phyloP scores from a whole-genome alignment of 2,888 invertebrate species.

The Mechanitis messenoides region DNA sequence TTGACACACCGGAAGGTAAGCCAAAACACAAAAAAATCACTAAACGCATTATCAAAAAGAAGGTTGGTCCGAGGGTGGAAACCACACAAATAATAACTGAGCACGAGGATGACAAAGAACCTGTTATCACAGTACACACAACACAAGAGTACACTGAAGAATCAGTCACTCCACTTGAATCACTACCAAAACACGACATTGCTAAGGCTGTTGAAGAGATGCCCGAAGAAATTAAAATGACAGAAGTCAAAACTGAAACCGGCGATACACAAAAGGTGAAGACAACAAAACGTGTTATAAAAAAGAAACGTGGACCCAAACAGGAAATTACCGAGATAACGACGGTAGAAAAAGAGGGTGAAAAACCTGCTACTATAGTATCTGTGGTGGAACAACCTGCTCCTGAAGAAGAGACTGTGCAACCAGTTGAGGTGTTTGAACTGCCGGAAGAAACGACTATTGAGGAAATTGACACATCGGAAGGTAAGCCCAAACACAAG shows the following conservation, averaged over 20 bases:
- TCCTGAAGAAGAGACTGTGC: slow-evolving; percentile 42
- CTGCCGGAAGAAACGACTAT: slow-evolving; percentile 34
- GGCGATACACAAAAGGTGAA: slow-evolving; percentile 19
- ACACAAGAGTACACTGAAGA: slow-evolving; percentile 29
- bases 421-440: slow-evolving; percentile 34
- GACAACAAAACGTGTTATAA: slow-evolving; percentile 13
- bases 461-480: slow-evolving; percentile 33
- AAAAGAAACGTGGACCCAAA: slow-evolving; percentile 34
- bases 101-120: slow-evolving; percentile 51
- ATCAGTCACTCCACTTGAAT: slow-evolving; percentile 23
- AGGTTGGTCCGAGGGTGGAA: slow-evolving; percentile 38
- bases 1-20: slow-evolving; percentile 39
- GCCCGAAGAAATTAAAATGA: slow-evolving; percentile 20
- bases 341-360: slow-evolving; percentile 45
- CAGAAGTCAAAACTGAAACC: slow-evolving; percentile 23
- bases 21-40: slow-evolving; percentile 34
- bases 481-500: slow-evolving; percentile 39
- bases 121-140: slow-evolving; percentile 34
- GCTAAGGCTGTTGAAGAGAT: slow-evolving; percentile 14
- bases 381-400: slow-evolving; percentile 42
- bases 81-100: slow-evolving; percentile 27
- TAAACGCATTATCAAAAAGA: slow-evolving; percentile 39
- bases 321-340: slow-evolving; percentile 40
- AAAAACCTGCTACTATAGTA: slow-evolving; percentile 48
- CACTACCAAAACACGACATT: slow-evolving; percentile 30